Base-by-base conservation (phyloP, 2,888 invertebrate genomes). In the Mantis religiosa region DNA sequence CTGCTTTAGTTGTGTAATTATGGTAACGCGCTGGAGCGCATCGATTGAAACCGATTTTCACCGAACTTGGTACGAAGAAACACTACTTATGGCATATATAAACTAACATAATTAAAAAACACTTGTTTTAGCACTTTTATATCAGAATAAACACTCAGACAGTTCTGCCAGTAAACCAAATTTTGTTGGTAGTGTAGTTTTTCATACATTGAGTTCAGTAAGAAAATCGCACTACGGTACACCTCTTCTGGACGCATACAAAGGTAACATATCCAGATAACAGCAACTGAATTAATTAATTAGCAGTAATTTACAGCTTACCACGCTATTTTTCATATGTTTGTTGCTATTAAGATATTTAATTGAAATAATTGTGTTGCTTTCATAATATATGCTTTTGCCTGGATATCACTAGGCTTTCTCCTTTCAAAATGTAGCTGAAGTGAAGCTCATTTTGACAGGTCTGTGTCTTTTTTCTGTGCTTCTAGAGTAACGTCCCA, bases 401-500 rank as follows among this genome's bases (percentile, higher is more conserved):
- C 82, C 87, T 82, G 71, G 30, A 82, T 82, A 27, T 87, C 87
- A 82, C 82, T 85, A 34, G 88, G 85, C 88, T 88, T 88, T 85
- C 34, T 84, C 84, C 81, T 88, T 85, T 88, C 88, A 84, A 88
- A 85, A 84, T 88, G 85, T 71, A 82, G 84, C 81, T 82, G 84
- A 15, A n/a, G 28, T 82, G 6, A 82, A 82, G 86, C 86, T 88
- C 90, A 89, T 86, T 88, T 89, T 90, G 89, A 88, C 85, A 83
- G 84, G 82, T 89, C 41, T 90, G 82, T 90, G 87, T 90, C 88
- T 90, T 88, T n/a, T n/a, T 88, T 87, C 87, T 90, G 87, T 90
- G 90, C 90, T 90, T 90, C 90, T 90, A 90, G 90, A 90, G 88
- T 89, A 87, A 89, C 90, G 90, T 91, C 91, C 91, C 92, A 93